phyloP scores from a whole-genome alignment of 2,888 invertebrate species.

The Liodrosophila aerea region DNA sequence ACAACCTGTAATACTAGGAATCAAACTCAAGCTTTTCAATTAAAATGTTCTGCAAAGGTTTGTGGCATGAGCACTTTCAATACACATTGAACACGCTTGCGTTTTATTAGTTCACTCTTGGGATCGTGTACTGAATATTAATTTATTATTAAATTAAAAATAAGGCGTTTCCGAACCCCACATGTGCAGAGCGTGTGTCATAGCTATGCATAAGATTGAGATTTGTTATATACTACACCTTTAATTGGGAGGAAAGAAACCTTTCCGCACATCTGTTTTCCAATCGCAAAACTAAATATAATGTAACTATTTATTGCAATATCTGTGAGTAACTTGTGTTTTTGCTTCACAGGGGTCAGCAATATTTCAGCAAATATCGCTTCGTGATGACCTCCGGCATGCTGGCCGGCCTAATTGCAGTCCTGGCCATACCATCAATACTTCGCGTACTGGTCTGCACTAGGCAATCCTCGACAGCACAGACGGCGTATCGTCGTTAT shows the following conservation, averaged over 20 bases:
- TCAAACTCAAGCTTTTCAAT: too few species aligned
- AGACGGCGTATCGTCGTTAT: constrained; percentile 89
- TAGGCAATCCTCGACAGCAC: constrained; percentile 86
- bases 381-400: constrained; percentile 88
- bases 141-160: neutral
- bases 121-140: too few species aligned
- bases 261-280: too few species aligned
- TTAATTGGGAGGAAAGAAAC: too few species aligned
- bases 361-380: constrained; percentile 87
- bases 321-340: too few species aligned
- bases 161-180: neutral
- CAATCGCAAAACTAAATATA: neutral
- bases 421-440: constrained; percentile 90
- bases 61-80: neutral
- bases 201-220: too few species aligned
- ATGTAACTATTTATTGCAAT: neutral
- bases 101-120: neutral
- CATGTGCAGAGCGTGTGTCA: too few species aligned
- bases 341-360: constrained; percentile 90
- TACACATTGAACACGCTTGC: neutral
- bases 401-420: constrained; percentile 88
- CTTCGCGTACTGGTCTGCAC: constrained; percentile 88
- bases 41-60: neutral
- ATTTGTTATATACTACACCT: too few species aligned
- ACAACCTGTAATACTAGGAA: neutral